Conservation (phyloP, 2,888 invertebrate genomes). For the Euphydryas editha region DNA sequence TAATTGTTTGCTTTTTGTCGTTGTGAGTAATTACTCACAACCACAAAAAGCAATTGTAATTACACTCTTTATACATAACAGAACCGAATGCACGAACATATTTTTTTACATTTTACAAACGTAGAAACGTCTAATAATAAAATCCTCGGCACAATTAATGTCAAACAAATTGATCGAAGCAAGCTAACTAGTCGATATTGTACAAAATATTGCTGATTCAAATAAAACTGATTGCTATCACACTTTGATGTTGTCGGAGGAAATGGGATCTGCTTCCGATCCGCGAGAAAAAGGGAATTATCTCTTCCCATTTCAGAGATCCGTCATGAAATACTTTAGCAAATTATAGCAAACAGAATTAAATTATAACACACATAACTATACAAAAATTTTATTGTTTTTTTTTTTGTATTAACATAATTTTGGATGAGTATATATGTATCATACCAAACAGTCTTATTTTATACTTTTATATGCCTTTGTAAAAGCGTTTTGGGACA, state of each 20-base stretch:
- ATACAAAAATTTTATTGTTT: not conserved
- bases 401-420: no score
- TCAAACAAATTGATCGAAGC: slow-evolving; percentile 45
- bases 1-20: no score
- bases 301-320: slow-evolving; percentile 72
- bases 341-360: not conserved
- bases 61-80: not conserved
- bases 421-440: no score
- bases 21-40: no score
- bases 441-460: no score
- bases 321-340: slow-evolving; percentile 46
- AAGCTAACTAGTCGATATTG: slow-evolving; percentile 66
- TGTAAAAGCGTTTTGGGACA: no score
- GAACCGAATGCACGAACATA: no score
- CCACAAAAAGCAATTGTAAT: no score
- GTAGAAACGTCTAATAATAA: slow-evolving; percentile 22
- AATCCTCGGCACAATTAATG: slow-evolving; percentile 42
- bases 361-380: not conserved
- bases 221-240: slow-evolving; percentile 81
- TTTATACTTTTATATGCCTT: no score
- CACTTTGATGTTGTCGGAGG: slow-evolving; percentile 83
- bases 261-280: slow-evolving; percentile 82
- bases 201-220: slow-evolving; percentile 80
- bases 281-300: slow-evolving; percentile 77
- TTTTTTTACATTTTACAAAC: no score